Percentiles rank a stretch among this genome's conserved stretches.
These are phyloP conservation scores for Pygoscelis antarcticus DNA, from an alignment of 2,113 vertebrate species.

Conservation along the genomic window DNA sequence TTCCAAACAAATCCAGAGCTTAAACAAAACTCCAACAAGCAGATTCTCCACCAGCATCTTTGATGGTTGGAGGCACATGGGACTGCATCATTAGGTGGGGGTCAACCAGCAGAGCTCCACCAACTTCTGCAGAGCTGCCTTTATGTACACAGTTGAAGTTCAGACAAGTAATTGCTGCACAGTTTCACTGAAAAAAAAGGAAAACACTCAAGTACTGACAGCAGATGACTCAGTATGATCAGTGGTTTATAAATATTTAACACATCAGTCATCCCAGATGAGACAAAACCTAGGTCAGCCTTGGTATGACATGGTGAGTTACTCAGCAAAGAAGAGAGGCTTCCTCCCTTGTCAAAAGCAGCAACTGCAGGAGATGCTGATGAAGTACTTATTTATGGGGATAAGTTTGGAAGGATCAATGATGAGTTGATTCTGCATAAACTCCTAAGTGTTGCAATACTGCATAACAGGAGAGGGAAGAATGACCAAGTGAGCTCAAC, in stretches of 20 bases:
- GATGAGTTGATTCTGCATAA: neutral
- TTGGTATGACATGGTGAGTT: neutral
- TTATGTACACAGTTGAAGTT: neutral
- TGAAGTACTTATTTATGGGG: neutral
- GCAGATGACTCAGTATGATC: neutral
- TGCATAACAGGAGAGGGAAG: neutral
- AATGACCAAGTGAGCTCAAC: neutral
- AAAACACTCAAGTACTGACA: neutral
- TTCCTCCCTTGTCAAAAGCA: neutral
- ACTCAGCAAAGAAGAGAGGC: neutral
- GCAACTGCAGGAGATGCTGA: neutral
- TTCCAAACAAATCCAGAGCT: neutral
- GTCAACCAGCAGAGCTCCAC: neutral
- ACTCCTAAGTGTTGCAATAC: neutral
- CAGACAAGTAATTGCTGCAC: neutral
- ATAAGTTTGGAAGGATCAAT: neutral
- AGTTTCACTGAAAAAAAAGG: neutral
- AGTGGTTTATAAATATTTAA: conserved; percentile 16
- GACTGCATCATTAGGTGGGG: neutral
- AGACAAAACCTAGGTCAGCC: neutral
- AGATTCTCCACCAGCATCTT: neutral
- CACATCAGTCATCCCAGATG: neutral
- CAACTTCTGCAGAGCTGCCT: neutral
- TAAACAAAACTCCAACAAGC: neutral
- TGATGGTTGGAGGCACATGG: neutral